Evolutionary conservation across 2,888 invertebrate species (phyloP), one percentile per base, ranked within the genome.

Genomic region (Hyppa rectilinea): DNA sequence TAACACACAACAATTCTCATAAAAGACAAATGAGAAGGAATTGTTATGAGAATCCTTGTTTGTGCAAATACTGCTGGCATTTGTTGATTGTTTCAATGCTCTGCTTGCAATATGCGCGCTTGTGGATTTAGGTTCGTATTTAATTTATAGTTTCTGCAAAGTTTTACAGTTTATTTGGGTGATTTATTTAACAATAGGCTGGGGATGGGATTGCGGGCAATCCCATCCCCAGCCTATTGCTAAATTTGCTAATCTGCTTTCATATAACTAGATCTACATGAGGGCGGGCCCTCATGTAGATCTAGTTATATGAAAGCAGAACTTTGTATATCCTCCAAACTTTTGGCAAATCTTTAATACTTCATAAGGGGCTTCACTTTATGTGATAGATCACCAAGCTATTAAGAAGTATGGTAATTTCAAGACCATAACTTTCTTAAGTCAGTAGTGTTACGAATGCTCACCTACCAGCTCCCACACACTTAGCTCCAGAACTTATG

Each of bases 21-120:
- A 62, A 71, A 61, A 55, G 45, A 55, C 80, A 45, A 53, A 40
- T 49, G 43, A 61, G 55, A 47, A 65, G 50, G 67, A 59, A 75
- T 58, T 69, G 58, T 80, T 61, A 50, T 64, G 50, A 79, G 60
- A 70, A 62, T 60, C 38, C 43, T 66, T 60, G 62, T 72, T 60
- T 31, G 49, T 53, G 52, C 49, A 50, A 80, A 70, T 58, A 60
- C 12, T 65, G 45, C 47, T 45, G 60, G 47, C 29, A 73, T 62
- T 77, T 55, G 49, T 78, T 59, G 49, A 66, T 79, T 49, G 74
- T 66, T 53, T 40, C 40, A 53, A 40, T 36, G 17, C 23, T 61
- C n/a, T 31, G 23, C n/a, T 63, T 47, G 36, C 52, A 56, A 64
- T 56, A 50, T 73, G 31, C n/a, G 26, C 12, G 31, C 23, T 58